Conservation (phyloP, 2,797 vertebrate species). For the Rhabdomys pumilio region DNA sequence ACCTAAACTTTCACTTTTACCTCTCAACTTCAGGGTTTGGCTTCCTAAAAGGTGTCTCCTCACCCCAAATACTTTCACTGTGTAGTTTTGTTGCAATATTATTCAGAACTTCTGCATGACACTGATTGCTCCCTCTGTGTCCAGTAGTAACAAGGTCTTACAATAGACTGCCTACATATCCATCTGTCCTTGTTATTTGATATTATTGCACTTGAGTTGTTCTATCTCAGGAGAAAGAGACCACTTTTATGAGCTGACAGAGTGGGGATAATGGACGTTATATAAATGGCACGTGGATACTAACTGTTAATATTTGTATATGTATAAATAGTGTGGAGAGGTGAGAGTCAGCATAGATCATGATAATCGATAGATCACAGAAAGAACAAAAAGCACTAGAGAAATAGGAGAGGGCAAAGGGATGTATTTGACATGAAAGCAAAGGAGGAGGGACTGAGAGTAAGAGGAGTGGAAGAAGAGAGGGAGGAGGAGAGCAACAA, state of each 20-base stretch:
- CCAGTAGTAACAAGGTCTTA: constrained; percentile 32
- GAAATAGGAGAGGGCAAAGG: neutral
- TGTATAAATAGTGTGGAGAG: neutral
- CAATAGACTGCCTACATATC: neutral
- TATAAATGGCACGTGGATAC: neutral
- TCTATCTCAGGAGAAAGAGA: constrained; percentile 10
- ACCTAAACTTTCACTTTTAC: neutral
- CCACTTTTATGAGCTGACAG: constrained; percentile 28
- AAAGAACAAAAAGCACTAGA: neutral
- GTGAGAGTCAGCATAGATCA: neutral
- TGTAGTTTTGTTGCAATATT: constrained; percentile 9
- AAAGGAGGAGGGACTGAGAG: neutral
- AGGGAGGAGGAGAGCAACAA: neutral
- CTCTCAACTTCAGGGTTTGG: neutral
- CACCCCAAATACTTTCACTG: neutral
- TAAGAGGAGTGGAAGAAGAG: neutral
- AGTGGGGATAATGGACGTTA: neutral
- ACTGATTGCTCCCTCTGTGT: constrained; percentile 42
- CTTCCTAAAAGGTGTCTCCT: constrained; percentile 40
- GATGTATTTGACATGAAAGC: neutral
- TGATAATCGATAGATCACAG: neutral
- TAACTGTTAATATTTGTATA: neutral
- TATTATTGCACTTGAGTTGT: neutral
- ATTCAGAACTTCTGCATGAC: constrained; percentile 36
- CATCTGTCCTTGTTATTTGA: neutral